These are phyloP conservation scores for Hymenopus coronatus DNA, from an alignment of 2,888 invertebrate genomes.

Conservation along the genomic window DNA sequence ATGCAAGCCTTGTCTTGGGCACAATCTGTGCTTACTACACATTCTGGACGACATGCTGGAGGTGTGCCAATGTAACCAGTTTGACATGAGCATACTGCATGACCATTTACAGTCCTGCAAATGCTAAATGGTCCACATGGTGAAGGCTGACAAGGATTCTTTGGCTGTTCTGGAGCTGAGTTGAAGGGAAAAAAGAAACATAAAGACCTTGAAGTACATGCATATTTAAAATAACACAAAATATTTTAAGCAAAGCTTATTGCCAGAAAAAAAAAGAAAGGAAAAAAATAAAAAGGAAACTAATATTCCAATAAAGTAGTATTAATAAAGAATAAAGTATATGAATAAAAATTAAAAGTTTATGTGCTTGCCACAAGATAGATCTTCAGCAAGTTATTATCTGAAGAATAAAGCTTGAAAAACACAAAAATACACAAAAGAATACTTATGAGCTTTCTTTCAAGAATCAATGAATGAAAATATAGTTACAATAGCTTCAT, in stretches of 20 bases:
- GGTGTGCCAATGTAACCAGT: conserved; percentile 74
- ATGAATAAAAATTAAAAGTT: too few species aligned
- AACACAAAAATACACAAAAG: neutral
- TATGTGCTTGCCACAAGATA: neutral
- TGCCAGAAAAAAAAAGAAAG: neutral
- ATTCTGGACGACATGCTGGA: conserved; percentile 75
- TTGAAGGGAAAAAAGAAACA: conserved; percentile 41
- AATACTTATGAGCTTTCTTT: neutral
- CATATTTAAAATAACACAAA: neutral
- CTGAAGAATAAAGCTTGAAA: neutral
- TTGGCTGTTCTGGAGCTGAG: conserved; percentile 42
- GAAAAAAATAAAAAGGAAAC: neutral
- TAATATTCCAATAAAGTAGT: neutral
- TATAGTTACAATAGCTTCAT: too few species aligned
- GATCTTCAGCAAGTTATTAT: neutral
- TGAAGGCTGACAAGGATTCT: conserved; percentile 65
- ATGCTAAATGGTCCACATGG: conserved; percentile 77
- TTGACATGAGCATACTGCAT: conserved; percentile 44
- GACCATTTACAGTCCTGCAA: conserved; percentile 61
- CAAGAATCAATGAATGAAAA: neutral
- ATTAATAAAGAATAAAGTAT: too few species aligned
- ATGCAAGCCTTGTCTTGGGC: conserved; percentile 60
- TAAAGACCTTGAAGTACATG: neutral
- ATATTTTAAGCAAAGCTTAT: neutral
- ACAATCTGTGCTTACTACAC: conserved; percentile 74